A percentile compares a stretch with the other conserved stretches of the same genome.
Conservation (phyloP, 2,797 vertebrate genomes). For the Meda fulgida region DNA sequence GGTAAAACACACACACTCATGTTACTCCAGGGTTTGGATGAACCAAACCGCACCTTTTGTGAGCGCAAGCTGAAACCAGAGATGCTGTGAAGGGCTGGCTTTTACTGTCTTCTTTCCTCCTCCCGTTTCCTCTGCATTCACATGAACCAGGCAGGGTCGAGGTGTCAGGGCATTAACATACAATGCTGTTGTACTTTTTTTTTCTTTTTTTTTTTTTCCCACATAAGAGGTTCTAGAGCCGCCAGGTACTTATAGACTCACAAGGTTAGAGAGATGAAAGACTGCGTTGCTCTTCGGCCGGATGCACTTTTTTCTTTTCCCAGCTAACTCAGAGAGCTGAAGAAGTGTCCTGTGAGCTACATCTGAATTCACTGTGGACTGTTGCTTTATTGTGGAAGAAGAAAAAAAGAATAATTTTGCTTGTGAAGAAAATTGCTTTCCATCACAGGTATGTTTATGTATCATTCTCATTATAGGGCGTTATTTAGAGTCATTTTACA, state of each 20-base stretch:
- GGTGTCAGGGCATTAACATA: slow-evolving; percentile 76
- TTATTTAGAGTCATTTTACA: background rate
- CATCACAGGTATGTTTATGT: slow-evolving; percentile 73
- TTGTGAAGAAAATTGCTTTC: slow-evolving; percentile 58
- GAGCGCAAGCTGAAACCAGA: slow-evolving; percentile 78
- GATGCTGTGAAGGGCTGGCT: slow-evolving; percentile 79
- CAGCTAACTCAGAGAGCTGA: slow-evolving; percentile 62
- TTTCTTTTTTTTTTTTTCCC: slow-evolving; percentile 62
- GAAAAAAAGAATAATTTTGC: background rate
- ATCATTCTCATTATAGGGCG: slow-evolving; percentile 1
- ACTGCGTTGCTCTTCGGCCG: slow-evolving; percentile 63
- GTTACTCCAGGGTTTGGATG: slow-evolving; percentile 66
- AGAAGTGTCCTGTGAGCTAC: slow-evolving; percentile 65
- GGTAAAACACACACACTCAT: slow-evolving; percentile 41
- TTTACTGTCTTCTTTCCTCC: slow-evolving; percentile 67
- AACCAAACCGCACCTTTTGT: slow-evolving; percentile 73
- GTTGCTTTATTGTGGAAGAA: slow-evolving; percentile 31
- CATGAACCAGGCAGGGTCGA: slow-evolving; percentile 63
- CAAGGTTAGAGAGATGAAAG: slow-evolving; percentile 77
- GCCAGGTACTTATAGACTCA: slow-evolving; percentile 73
- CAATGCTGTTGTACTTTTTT: slow-evolving; percentile 70
- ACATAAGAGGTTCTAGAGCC: slow-evolving; percentile 68
- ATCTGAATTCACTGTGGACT: slow-evolving; percentile 59
- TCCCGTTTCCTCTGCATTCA: slow-evolving; percentile 61
- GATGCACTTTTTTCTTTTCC: slow-evolving; percentile 60